A percentile compares a stretch with the other conserved stretches of the same genome.
Conservation (phyloP, 2,797 vertebrate genomes). For the Acomys russatus region DNA sequence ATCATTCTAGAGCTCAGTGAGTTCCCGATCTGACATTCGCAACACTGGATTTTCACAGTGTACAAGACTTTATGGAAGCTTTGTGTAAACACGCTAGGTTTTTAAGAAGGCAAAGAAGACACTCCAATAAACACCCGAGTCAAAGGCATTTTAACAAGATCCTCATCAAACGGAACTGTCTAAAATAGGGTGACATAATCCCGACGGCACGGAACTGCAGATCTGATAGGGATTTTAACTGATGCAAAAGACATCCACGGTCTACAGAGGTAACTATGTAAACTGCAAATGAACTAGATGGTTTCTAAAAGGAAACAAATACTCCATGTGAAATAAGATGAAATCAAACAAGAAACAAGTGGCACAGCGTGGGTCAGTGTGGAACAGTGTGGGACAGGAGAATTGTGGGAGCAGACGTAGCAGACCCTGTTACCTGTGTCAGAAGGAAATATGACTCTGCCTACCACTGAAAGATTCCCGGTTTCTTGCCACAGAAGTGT, state of each 20-base stretch:
- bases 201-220: not conserved
- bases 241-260: not conserved
- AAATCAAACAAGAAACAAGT: slow-evolving; percentile 4
- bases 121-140: not conserved
- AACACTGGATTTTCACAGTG: not conserved
- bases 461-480: not conserved
- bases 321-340: not conserved
- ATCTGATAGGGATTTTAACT: not conserved
- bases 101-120: not conserved
- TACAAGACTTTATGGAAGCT: not conserved
- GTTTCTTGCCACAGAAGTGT: not conserved
- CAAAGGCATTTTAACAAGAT: not conserved
- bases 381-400: not conserved
- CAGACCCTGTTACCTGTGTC: not conserved
- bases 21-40: not conserved
- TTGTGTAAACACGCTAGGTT: not conserved
- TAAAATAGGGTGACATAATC: not conserved
- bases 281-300: not conserved
- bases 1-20: not conserved
- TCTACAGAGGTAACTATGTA: too few species aligned
- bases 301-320: not conserved
- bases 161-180: not conserved
- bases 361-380: not conserved
- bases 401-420: not conserved
- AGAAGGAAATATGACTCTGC: not conserved